Conservation (phyloP, 30 jellyfish, hydroid and myxozoan species). For the Mastigias papua region DNA sequence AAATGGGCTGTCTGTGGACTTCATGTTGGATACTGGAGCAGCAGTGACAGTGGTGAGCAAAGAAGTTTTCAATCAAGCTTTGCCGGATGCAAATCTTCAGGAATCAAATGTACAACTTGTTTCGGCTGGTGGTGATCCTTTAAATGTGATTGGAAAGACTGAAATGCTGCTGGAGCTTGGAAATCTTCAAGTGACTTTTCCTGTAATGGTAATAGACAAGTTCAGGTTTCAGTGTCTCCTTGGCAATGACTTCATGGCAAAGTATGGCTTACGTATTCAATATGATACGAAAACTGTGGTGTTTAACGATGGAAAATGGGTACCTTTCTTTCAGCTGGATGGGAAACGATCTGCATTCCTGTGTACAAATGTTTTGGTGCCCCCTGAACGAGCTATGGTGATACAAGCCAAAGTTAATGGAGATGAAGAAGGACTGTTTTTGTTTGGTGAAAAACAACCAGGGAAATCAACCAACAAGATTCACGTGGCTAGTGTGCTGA, state of each 20-base stretch:
- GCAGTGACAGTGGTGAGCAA: slow-evolving; percentile 36
- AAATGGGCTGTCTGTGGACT: slow-evolving; percentile 18
- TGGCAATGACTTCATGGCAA: slow-evolving; percentile 20
- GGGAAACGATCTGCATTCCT: slow-evolving; percentile 9
- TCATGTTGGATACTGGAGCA: slow-evolving; percentile 24
- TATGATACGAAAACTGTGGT: slow-evolving; percentile 8
- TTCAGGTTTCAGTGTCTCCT: slow-evolving; percentile 34
- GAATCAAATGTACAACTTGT: slow-evolving; percentile 23
- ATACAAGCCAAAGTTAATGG: slow-evolving; percentile 21
- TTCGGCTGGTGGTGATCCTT: slow-evolving; percentile 24
- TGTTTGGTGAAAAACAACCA: slow-evolving; percentile 20
- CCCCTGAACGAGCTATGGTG: slow-evolving; percentile 33
- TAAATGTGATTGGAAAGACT: slow-evolving; percentile 19
- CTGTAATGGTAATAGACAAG: slow-evolving; percentile 16
- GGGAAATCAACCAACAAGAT: too few relatives aligned
- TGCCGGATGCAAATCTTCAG: slow-evolving; percentile 7
- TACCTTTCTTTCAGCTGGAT: slow-evolving; percentile 28
- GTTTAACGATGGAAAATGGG: slow-evolving; percentile 12
- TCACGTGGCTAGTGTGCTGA: slow-evolving; percentile 30
- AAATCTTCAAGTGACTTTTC: slow-evolving; percentile 13
- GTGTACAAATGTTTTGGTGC: slow-evolving; percentile 30
- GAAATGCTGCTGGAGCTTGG: slow-evolving; percentile 24
- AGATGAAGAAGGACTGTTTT: slow-evolving; percentile 21
- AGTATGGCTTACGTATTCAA: slow-evolving; percentile 26
- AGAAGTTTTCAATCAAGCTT: slow-evolving; percentile 21